Evolutionary conservation across 2,113 vertebrate genomes (phyloP), one percentile per base, ranked within the genome.

Genomic region (Pipa parva): DNA sequence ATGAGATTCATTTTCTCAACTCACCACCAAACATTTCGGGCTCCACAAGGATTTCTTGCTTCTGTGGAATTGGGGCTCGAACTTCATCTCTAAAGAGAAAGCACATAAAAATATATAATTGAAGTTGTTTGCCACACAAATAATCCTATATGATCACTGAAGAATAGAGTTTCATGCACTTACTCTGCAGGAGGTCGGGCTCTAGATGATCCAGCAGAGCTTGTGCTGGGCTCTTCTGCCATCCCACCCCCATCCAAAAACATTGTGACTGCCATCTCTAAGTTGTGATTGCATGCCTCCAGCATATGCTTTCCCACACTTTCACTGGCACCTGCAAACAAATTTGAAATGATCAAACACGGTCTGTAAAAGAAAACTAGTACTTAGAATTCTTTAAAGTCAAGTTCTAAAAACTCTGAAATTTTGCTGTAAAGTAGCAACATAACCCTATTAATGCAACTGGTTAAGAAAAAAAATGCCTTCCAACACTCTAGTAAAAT

Each of bases 201-300:
- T 37, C 91, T 84, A 2, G 97, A 92, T 50, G 90, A 89, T 1
- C 89, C 92, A 5, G 95, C 89, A 0, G 89, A 92, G 59, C 97
- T 99, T 77, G 97, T 99, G 83, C 97, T 98, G 61, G 97, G 97
- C 73, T 99, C 97, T 74, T 99, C 95, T 18, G 93, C 90, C 8
- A 99, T 92, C 50, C 88, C 95, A 6, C 95, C 96, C 59, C 97
- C 94, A 36, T 99, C 97, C 80, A 99, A 82, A 78, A 97, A 99
- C 97, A 99, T 99, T 28, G 96, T 99, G 63, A 99, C 95, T 15
- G 97, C 97, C 97, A 98, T 99, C 83, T 99, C 95, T 80, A 99
- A 82, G 63, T 99, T 98, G 76, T 96, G 98, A 88, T 91, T 94
- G 83, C 97, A 99, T 8, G 97, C 97, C 78, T 99, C 97, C 4